phyloP scores from a whole-genome alignment of 2,113 vertebrate genomes.

The Barnardius zonarius region DNA sequence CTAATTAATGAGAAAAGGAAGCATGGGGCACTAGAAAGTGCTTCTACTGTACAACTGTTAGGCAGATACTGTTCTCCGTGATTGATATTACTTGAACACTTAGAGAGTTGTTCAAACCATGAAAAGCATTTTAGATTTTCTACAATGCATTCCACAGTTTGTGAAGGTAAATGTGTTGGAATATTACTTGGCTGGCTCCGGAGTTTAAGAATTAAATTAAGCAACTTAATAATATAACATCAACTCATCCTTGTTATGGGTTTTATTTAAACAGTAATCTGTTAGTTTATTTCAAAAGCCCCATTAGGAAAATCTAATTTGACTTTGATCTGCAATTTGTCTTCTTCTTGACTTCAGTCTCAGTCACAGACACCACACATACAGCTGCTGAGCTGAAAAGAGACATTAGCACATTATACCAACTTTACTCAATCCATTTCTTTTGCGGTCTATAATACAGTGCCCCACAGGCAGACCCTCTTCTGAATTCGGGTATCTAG shows the following conservation, averaged over 20 bases:
- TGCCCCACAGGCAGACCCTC: not conserved
- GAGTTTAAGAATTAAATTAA: slow-evolving; percentile 63
- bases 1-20: not conserved
- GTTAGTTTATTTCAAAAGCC: slow-evolving; percentile 63
- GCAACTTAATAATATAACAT: slow-evolving; percentile 41
- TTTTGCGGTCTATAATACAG: not conserved
- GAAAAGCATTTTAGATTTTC: not conserved
- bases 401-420: not conserved
- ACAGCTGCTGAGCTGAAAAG: not conserved
- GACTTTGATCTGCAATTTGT: slow-evolving; percentile 42
- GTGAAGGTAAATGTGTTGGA: slow-evolving; percentile 3
- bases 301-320: slow-evolving; percentile 63
- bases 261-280: slow-evolving; percentile 61
- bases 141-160: not conserved
- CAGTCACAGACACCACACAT: not conserved
- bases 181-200: slow-evolving; percentile 14
- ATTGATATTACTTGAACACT: not conserved
- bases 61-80: not conserved
- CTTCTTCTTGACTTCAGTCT: not conserved
- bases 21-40: not conserved
- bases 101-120: not conserved
- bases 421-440: not conserved
- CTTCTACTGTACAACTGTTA: not conserved
- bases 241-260: slow-evolving; percentile 23
- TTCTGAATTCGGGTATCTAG: not conserved